These are phyloP conservation scores for Cataglyphis rosenhaueri DNA, from an alignment of 2,888 invertebrate genomes.

Conservation along the genomic window DNA sequence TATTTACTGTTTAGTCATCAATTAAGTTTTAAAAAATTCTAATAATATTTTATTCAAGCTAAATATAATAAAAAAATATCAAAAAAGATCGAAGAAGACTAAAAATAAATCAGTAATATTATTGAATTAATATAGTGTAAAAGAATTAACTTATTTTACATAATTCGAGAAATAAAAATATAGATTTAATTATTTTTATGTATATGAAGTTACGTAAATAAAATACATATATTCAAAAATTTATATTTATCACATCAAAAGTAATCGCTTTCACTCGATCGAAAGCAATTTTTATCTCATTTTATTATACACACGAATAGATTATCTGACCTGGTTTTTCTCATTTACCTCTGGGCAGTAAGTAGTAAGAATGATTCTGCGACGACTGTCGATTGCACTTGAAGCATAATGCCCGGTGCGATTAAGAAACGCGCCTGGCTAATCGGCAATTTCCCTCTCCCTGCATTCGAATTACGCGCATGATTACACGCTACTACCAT, in stretches of 20 bases:
- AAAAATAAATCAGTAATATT: background rate
- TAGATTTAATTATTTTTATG: background rate
- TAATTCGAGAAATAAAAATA: background rate
- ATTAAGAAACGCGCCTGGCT: constrained; percentile 76
- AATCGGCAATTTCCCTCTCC: constrained; percentile 81
- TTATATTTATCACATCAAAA: background rate
- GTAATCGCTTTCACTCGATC: background rate
- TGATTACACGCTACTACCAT: constrained; percentile 78
- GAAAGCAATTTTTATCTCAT: constrained; percentile 14
- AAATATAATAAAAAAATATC: background rate
- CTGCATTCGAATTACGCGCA: constrained; percentile 80
- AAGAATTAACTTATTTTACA: background rate
- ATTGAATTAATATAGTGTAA: background rate
- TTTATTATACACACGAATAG: background rate
- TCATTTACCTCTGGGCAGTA: constrained; percentile 25
- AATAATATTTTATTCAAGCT: background rate
- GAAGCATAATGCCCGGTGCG: constrained; percentile 65
- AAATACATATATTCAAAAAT: background rate
- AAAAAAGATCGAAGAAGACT: background rate
- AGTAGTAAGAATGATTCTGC: constrained; percentile 17
- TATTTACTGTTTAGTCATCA: background rate
- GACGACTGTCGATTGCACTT: constrained; percentile 49
- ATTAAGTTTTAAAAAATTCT: background rate
- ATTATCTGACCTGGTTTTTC: constrained; percentile 20
- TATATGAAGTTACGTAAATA: background rate